Percentiles rank a stretch among this genome's conserved stretches.
Evolutionary conservation across 2,113 vertebrate genomes (phyloP).

Genomic region (Siphamia tubifer): DNA sequence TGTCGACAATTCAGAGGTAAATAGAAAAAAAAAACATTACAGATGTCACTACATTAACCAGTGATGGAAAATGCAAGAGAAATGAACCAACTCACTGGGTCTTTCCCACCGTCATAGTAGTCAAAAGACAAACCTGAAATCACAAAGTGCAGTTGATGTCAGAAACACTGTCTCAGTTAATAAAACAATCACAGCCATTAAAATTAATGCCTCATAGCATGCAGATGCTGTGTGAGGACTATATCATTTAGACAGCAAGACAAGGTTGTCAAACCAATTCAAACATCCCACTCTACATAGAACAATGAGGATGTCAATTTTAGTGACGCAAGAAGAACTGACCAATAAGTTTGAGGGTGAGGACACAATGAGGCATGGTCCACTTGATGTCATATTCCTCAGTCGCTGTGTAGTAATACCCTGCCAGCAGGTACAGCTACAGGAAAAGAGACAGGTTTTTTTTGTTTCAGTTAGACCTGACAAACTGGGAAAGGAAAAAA

Average conservation of each 20-base stretch:
- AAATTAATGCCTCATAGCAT: constrained; percentile 10
- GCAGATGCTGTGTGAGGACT: not conserved
- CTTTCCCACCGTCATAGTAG: constrained; percentile 93
- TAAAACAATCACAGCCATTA: constrained; percentile 24
- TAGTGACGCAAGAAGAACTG: constrained; percentile 3
- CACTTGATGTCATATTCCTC: constrained; percentile 98
- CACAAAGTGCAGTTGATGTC: constrained; percentile 44
- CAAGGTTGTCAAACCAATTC: not conserved
- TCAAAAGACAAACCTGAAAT: constrained; percentile 90
- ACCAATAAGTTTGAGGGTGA: constrained; percentile 95
- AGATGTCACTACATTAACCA: not conserved
- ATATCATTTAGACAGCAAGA: not conserved
- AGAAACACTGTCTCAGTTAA: constrained; percentile 30
- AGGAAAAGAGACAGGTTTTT: not conserved
- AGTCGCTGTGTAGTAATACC: constrained; percentile 96
- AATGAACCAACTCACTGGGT: constrained; percentile 82
- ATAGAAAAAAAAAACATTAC: not conserved
- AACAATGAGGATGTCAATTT: not conserved
- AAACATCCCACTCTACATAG: not conserved
- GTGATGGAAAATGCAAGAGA: constrained; percentile 19
- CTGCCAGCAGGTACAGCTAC: constrained; percentile 91
- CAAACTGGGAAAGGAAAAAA: too few relatives aligned
- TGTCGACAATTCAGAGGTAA: not conserved
- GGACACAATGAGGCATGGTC: constrained; percentile 99
- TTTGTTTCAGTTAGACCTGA: not conserved